These are phyloP conservation scores for Falco peregrinus DNA, from an alignment of 2,797 vertebrate species.

Conservation along the genomic window DNA sequence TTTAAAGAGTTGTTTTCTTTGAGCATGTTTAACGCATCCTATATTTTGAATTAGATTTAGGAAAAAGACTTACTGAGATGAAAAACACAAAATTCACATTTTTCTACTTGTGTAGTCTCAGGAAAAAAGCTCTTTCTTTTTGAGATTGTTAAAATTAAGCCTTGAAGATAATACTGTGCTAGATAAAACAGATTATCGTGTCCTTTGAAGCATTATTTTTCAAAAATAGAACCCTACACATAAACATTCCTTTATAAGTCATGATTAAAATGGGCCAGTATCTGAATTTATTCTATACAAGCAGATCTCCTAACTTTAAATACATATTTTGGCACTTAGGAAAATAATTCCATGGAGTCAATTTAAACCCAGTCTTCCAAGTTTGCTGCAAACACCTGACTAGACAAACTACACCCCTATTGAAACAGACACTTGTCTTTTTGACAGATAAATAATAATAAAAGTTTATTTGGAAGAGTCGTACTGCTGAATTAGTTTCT, in stretches of 20 bases:
- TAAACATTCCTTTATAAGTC: neutral
- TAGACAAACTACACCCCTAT: neutral
- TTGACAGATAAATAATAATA: neutral
- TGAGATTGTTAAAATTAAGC: neutral
- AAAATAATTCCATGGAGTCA: neutral
- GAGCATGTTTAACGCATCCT: neutral
- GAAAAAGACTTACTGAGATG: neutral
- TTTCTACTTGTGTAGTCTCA: neutral
- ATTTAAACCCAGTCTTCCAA: neutral
- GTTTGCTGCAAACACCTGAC: neutral
- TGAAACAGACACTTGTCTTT: neutral
- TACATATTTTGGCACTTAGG: neutral
- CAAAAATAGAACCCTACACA: neutral
- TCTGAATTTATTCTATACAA: neutral
- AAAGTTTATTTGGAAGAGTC: neutral
- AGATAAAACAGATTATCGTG: neutral
- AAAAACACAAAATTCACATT: neutral
- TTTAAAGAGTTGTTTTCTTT: neutral
- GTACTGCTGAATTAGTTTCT: neutral
- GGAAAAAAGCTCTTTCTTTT: neutral
- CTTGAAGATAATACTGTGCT: neutral
- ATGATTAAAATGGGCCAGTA: neutral
- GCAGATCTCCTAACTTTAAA: neutral
- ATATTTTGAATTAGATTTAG: neutral
- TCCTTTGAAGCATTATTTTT: neutral